Evolutionary conservation across 1,140 invertebrate species (phyloP).

Genomic region (Drosophila pectinifera): DNA sequence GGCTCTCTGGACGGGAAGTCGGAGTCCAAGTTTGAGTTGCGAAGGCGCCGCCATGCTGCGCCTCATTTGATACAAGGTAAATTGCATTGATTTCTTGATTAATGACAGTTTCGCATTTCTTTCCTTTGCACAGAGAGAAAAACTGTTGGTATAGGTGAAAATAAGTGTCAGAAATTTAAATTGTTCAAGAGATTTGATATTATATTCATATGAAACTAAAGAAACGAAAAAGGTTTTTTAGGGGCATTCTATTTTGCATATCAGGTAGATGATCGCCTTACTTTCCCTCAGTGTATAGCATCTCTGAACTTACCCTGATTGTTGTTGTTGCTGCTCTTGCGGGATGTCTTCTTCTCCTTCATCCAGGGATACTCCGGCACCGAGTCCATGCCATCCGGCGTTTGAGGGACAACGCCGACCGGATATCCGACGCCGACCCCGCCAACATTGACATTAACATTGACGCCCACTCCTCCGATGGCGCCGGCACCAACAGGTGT

Average conservation of each 20-base stretch:
- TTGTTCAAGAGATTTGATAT: background rate
- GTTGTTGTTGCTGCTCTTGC: constrained; percentile 91
- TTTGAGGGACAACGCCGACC: constrained; percentile 84
- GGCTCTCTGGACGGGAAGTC: constrained; percentile 42
- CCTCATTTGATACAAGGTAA: constrained; percentile 50
- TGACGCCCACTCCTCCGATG: constrained; percentile 85
- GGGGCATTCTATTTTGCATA: background rate
- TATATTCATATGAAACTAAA: background rate
- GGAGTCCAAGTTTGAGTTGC: constrained; percentile 9
- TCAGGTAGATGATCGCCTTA: background rate
- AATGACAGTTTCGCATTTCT: constrained; percentile 76
- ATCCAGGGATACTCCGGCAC: constrained; percentile 98
- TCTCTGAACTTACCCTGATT: constrained; percentile 92
- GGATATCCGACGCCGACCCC: constrained; percentile 85
- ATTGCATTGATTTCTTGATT: constrained; percentile 83
- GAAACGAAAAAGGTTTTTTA: background rate
- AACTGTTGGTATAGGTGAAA: too few relatives aligned
- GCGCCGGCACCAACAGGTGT: constrained; percentile 74
- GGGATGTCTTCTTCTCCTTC: constrained; percentile 98
- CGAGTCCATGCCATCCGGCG: constrained; percentile 88
- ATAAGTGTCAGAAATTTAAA: background rate
- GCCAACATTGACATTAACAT: constrained; percentile 84
- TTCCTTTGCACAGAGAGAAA: constrained; percentile 16
- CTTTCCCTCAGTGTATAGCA: constrained; percentile 11
- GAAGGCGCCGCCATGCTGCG: constrained; percentile 70